Conservation (phyloP, 2,797 vertebrate species). For the Lerista edwardsae region DNA sequence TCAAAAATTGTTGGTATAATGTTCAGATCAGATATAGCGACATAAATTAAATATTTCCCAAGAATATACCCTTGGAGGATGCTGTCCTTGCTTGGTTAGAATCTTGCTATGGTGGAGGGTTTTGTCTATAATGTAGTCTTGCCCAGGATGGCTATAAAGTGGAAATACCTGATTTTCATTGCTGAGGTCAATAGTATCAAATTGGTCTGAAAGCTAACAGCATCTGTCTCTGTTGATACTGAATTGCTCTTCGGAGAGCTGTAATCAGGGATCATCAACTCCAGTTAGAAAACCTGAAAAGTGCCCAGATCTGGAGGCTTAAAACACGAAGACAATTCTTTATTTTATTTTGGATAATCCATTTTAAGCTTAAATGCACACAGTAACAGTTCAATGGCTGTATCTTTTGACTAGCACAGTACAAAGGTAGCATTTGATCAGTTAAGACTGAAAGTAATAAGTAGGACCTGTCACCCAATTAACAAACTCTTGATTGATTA, state of each 20-base stretch:
- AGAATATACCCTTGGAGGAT: background rate
- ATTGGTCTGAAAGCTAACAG: background rate
- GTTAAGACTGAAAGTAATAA: background rate
- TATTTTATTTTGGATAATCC: background rate
- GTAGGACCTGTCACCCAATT: background rate
- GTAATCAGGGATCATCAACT: slow-evolving; percentile 1
- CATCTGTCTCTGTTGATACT: background rate
- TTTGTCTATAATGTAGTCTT: background rate
- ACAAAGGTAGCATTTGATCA: background rate
- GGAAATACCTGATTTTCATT: background rate
- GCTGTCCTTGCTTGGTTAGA: background rate
- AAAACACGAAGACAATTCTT: background rate
- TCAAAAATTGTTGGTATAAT: background rate
- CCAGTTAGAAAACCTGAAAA: background rate
- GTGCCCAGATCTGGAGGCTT: background rate
- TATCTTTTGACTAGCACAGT: background rate
- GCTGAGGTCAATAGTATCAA: background rate
- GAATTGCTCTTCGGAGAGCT: slow-evolving; percentile 13
- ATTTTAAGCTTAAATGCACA: background rate
- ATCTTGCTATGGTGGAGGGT: too few species aligned
- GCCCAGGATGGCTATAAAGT: background rate
- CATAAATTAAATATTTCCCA: background rate
- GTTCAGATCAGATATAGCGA: background rate
- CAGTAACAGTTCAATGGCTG: background rate
- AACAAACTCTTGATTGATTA: too few species aligned